A percentile compares a stretch with the other conserved stretches of the same genome.
These are phyloP conservation scores for Polymixis lichenea DNA, from an alignment of 2,888 invertebrate genomes.

Conservation along the genomic window DNA sequence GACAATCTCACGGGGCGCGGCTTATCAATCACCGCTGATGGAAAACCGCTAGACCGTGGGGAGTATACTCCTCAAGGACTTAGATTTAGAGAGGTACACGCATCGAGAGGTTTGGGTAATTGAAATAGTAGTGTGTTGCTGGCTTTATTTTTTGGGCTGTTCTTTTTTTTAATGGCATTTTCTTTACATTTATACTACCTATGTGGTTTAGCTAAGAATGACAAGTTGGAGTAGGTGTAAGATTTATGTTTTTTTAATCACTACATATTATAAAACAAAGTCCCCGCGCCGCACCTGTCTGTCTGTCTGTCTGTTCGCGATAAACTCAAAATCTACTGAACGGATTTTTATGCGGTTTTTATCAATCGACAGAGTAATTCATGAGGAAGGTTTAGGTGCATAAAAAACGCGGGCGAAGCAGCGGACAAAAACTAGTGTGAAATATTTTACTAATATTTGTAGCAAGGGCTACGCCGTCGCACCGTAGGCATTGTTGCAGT, in stretches of 20 bases:
- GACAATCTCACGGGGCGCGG: constrained; percentile 74
- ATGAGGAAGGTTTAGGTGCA: too few relatives aligned
- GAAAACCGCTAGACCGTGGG: constrained; percentile 78
- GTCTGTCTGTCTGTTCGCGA: too few relatives aligned
- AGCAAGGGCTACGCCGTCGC: constrained; percentile 55
- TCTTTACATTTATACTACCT: neutral
- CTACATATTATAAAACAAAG: too few relatives aligned
- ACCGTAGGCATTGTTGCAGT: constrained; percentile 11
- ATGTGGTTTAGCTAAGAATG: neutral
- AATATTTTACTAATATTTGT: neutral
- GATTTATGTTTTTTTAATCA: neutral
- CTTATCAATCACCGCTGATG: constrained; percentile 86
- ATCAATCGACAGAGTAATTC: too few relatives aligned
- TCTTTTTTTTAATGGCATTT: neutral
- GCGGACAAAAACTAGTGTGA: too few relatives aligned
- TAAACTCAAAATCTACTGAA: too few relatives aligned
- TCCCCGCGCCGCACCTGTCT: too few relatives aligned
- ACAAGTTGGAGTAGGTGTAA: neutral
- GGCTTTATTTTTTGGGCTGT: neutral
- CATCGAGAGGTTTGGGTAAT: constrained; percentile 37
- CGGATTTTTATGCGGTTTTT: too few relatives aligned
- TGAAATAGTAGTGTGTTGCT: constrained; percentile 6
- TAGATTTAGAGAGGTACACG: constrained; percentile 58
- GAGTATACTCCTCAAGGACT: constrained; percentile 64
- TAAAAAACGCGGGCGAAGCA: too few relatives aligned